phyloP scores from a whole-genome alignment of 2,797 vertebrate species.

The Acrossocheilus fasciatus region DNA sequence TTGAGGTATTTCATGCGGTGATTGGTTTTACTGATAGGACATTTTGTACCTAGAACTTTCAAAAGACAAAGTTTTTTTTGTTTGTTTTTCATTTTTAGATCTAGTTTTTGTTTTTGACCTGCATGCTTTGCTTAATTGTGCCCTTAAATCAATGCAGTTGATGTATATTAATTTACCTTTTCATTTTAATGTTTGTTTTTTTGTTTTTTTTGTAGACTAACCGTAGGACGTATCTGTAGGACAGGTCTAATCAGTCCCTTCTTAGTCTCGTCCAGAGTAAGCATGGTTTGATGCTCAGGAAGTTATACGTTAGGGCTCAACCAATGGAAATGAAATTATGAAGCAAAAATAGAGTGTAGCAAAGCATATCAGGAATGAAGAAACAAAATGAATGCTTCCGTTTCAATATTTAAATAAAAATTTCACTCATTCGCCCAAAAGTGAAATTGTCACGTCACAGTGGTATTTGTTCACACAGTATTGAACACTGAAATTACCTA shows the following conservation, averaged over 20 bases:
- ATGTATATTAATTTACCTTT: conserved; percentile 69
- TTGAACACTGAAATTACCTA: not conserved
- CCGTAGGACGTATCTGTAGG: conserved; percentile 92
- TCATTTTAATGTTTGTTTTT: conserved; percentile 58
- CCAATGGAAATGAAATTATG: conserved; percentile 73
- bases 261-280: conserved; percentile 75
- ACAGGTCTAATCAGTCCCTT: conserved; percentile 84
- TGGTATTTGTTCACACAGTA: not conserved
- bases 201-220: conserved; percentile 88
- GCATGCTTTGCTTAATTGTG: conserved; percentile 99
- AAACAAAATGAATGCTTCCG: conserved; percentile 83
- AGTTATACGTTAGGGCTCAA: conserved; percentile 75
- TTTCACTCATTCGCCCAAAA: not conserved
- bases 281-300: conserved; percentile 85
- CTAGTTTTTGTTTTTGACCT: conserved; percentile 85
- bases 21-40: conserved; percentile 99
- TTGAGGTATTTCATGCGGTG: conserved; percentile 98
- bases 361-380: conserved; percentile 82
- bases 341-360: conserved; percentile 79
- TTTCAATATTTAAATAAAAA: not conserved
- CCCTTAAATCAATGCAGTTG: conserved; percentile 82
- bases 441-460: not conserved
- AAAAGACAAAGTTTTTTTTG: conserved; percentile 73
- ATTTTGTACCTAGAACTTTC: conserved; percentile 73
- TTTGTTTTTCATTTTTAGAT: conserved; percentile 27